Evolutionary conservation across 1,140 invertebrate genomes (phyloP).

Genomic region (Cephus cinctus): DNA sequence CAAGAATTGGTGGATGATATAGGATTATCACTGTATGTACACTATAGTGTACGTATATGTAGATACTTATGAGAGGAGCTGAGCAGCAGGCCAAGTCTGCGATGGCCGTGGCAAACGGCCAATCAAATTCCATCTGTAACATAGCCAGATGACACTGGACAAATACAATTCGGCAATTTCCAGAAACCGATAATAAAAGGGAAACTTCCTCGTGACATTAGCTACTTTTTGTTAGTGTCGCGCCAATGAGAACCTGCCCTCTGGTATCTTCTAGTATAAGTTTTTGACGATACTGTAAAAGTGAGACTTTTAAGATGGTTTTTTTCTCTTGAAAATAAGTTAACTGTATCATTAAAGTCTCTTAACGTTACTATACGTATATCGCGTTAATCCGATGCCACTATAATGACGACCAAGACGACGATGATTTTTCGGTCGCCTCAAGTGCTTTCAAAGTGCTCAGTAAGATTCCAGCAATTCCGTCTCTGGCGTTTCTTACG

Average conservation of each 20-base stretch:
- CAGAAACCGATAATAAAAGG: conserved; percentile 8
- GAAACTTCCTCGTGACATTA: conserved; percentile 1
- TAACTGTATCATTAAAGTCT: conserved; percentile 7
- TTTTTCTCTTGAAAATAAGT: conserved; percentile 9
- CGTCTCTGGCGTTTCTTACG: too few species aligned
- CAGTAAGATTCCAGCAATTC: too few species aligned
- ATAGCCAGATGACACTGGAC: conserved; percentile 23
- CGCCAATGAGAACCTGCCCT: too few species aligned
- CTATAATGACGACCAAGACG: too few species aligned
- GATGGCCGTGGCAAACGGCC: conserved; percentile 35
- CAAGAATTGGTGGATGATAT: too few species aligned
- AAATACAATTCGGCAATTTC: conserved; percentile 20
- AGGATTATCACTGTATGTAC: too few species aligned
- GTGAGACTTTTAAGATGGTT: conserved; percentile 1
- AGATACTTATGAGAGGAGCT: neutral
- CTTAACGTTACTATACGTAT: conserved; percentile 12
- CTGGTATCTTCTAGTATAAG: neutral
- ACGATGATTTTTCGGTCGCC: too few species aligned
- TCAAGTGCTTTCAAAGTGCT: too few species aligned
- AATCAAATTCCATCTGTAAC: conserved; percentile 38
- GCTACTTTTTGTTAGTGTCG: too few species aligned
- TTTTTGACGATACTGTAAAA: neutral
- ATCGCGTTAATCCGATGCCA: conserved; percentile 17
- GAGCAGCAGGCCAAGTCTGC: conserved; percentile 16
- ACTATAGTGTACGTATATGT: too few species aligned